phyloP scores from a whole-genome alignment of 23 tunicate species.

The Botrylloides violaceus region DNA sequence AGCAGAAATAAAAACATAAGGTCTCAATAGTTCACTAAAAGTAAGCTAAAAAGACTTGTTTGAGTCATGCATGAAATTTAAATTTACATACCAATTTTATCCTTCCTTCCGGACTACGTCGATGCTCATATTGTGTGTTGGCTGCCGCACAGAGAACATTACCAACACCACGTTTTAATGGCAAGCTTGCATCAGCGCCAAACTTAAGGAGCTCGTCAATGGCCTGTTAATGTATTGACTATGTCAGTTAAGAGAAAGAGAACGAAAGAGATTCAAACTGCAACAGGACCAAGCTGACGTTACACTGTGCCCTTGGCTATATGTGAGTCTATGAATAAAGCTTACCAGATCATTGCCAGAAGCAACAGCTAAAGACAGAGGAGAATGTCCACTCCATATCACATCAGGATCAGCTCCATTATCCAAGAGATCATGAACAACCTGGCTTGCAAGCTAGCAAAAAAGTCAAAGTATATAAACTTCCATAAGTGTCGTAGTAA shows the following conservation, averaged over 20 bases:
- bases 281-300: too few relatives aligned
- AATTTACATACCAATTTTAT: conserved; percentile 43
- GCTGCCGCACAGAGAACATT: conserved; percentile 62
- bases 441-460: conserved; percentile 59
- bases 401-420: conserved; percentile 92
- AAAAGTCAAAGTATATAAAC: conserved; percentile 16
- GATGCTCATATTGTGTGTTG: conserved; percentile 56
- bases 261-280: too few relatives aligned
- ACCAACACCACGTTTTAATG: conserved; percentile 49
- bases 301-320: too few relatives aligned
- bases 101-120: conserved; percentile 34
- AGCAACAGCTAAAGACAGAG: conserved; percentile 63
- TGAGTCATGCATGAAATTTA: neutral
- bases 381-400: conserved; percentile 90
- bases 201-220: conserved; percentile 47
- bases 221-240: conserved; percentile 40
- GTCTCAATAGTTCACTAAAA: neutral
- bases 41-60: neutral
- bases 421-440: conserved; percentile 49
- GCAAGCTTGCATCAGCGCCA: conserved; percentile 74
- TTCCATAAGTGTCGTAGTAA: neutral
- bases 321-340: too few relatives aligned
- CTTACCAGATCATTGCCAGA: conserved; percentile 87
- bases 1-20: neutral
- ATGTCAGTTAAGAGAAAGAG: neutral